A percentile compares a stretch with the other conserved stretches of the same genome.
These are phyloP conservation scores for Pammene fasciana DNA, from an alignment of 2,888 invertebrate species.

Conservation along the genomic window DNA sequence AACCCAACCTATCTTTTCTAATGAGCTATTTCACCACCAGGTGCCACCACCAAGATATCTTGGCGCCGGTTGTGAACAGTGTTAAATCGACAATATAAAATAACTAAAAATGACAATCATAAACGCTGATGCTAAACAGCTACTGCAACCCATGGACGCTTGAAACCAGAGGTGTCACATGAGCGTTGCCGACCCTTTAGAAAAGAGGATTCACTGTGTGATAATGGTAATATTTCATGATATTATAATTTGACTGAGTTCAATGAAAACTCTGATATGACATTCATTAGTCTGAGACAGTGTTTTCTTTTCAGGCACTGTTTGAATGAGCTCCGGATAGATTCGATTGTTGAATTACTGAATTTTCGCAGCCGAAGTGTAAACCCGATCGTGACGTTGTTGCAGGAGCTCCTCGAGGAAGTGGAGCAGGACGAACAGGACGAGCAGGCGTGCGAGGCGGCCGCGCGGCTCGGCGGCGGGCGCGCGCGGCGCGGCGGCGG, in stretches of 20 bases:
- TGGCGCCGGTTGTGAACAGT: background rate
- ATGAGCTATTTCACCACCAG: background rate
- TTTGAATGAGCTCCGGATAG: too few relatives aligned
- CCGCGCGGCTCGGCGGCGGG: conserved; percentile 64
- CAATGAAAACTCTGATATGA: too few relatives aligned
- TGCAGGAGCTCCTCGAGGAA: conserved; percentile 88
- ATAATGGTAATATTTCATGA: too few relatives aligned
- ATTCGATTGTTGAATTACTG: too few relatives aligned
- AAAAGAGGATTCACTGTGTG: too few relatives aligned
- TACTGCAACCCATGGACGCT: background rate
- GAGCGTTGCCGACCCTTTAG: background rate
- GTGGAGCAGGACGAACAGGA: conserved; percentile 90
- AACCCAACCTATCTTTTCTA: background rate
- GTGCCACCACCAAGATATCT: background rate
- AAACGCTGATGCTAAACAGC: background rate
- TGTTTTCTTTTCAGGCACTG: too few relatives aligned
- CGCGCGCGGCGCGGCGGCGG: conserved; percentile 67
- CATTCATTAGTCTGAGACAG: too few relatives aligned
- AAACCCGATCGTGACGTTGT: background rate
- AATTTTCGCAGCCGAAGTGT: too few relatives aligned
- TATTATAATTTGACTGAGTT: too few relatives aligned
- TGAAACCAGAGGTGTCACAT: too few relatives aligned
- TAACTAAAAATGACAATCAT: too few relatives aligned
- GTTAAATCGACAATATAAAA: background rate
- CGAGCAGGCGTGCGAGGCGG: conserved; percentile 84